phyloP scores from a whole-genome alignment of 53 echinoderm and acorn worm genomes.

The Crossaster papposus region DNA sequence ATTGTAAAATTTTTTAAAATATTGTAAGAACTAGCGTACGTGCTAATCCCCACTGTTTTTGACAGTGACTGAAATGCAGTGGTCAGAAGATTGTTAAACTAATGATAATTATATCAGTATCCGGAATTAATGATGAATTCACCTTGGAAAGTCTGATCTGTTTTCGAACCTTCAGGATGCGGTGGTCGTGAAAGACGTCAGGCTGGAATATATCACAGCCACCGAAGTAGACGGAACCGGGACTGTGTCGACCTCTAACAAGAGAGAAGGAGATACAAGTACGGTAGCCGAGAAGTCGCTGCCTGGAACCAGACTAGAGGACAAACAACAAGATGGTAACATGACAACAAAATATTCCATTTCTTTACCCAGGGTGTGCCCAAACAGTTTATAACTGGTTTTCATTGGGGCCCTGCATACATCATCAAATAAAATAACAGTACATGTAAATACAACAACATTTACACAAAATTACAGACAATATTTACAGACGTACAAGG shows the following conservation, averaged over 20 bases:
- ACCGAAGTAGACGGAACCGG: conserved; percentile 71
- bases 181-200: conserved; percentile 70
- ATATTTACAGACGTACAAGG: no score
- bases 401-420: no score
- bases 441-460: no score
- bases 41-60: no score
- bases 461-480: no score
- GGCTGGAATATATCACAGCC: conserved; percentile 75
- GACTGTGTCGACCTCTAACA: conserved; percentile 60
- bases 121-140: neutral
- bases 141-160: neutral
- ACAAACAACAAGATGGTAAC: conserved; percentile 31
- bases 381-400: no score
- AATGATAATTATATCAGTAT: neutral
- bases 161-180: conserved; percentile 46
- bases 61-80: no score
- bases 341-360: neutral
- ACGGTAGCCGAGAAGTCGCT: conserved; percentile 23
- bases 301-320: conserved; percentile 30
- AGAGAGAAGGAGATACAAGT: conserved; percentile 65
- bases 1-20: no score
- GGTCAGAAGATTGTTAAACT: no score
- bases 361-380: neutral
- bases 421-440: no score
- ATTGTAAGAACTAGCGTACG: no score